Conservation (phyloP, 2,113 vertebrate species). For the Poeciliopsis turrubarensis region DNA sequence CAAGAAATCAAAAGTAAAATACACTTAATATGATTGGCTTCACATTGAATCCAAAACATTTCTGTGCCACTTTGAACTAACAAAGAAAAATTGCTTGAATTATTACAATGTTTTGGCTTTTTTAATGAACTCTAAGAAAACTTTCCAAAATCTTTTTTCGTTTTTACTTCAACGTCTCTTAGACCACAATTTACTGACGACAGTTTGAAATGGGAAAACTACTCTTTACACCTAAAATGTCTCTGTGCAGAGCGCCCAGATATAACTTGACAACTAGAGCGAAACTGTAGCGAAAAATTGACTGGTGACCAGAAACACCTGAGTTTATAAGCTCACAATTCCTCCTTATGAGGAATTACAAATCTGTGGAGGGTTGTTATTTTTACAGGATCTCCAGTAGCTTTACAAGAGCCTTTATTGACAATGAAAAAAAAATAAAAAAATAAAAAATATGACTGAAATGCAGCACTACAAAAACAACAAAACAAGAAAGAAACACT, state of each 20-base stretch:
- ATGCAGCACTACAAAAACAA: background rate
- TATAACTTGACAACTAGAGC: too few relatives aligned
- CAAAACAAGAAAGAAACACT: conserved; percentile 11
- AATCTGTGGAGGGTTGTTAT: background rate
- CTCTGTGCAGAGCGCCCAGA: too few relatives aligned
- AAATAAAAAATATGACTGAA: background rate
- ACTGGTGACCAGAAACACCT: too few relatives aligned
- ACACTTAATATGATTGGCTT: background rate
- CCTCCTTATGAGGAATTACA: background rate
- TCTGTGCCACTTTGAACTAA: background rate
- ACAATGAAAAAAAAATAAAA: background rate
- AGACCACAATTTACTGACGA: too few relatives aligned
- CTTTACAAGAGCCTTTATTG: background rate
- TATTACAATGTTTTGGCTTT: background rate
- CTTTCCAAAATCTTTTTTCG: background rate
- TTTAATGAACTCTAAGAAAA: background rate
- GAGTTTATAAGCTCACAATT: too few relatives aligned
- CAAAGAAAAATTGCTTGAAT: background rate
- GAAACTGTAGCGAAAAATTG: too few relatives aligned
- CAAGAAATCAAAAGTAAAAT: conserved; percentile 6
- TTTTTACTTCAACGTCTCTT: too few relatives aligned
- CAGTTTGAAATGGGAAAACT: too few relatives aligned
- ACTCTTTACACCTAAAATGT: too few relatives aligned
- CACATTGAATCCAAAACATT: background rate
- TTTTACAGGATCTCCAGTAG: background rate